Evolutionary conservation across 2,888 invertebrate species (phyloP).

Genomic region (Toxonevra muliebris): DNA sequence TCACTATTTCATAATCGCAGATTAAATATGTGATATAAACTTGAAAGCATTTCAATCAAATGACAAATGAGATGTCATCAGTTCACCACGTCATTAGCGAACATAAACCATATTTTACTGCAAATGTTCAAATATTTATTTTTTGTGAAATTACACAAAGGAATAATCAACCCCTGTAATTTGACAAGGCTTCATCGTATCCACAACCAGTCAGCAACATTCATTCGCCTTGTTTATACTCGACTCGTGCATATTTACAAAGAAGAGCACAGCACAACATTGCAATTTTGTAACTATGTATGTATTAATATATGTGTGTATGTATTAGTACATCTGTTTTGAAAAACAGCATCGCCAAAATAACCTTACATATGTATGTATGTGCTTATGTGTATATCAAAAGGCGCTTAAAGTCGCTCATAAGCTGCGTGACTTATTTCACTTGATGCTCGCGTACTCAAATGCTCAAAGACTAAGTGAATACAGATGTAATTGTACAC

Average conservation of each 20-base stretch:
- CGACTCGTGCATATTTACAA: neutral
- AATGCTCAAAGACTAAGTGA: conserved; percentile 6
- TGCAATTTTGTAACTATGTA: conserved; percentile 36
- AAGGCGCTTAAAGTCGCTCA: neutral
- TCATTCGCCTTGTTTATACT: conserved; percentile 20
- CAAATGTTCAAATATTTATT: conserved; percentile 62
- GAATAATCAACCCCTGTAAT: conserved; percentile 48
- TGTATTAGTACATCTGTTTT: conserved; percentile 40
- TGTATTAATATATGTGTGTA: conserved; percentile 14
- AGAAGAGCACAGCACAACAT: conserved; percentile 15
- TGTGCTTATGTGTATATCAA: neutral
- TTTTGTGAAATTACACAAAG: conserved; percentile 30
- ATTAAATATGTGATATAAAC: conserved; percentile 42
- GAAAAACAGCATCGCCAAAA: conserved; percentile 34
- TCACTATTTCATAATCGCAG: conserved; percentile 39
- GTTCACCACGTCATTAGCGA: conserved; percentile 49
- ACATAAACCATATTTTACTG: conserved; percentile 61
- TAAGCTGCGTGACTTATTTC: conserved; percentile 11
- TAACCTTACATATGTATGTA: conserved; percentile 31
- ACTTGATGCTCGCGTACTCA: conserved; percentile 29
- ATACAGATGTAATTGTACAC: conserved; percentile 48
- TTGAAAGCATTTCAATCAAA: conserved; percentile 35
- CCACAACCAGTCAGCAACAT: conserved; percentile 4
- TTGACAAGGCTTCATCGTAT: conserved; percentile 37
- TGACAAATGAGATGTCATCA: conserved; percentile 39